Conservation (phyloP, 2,113 vertebrate species). For the Ptilonorhynchus violaceus region DNA sequence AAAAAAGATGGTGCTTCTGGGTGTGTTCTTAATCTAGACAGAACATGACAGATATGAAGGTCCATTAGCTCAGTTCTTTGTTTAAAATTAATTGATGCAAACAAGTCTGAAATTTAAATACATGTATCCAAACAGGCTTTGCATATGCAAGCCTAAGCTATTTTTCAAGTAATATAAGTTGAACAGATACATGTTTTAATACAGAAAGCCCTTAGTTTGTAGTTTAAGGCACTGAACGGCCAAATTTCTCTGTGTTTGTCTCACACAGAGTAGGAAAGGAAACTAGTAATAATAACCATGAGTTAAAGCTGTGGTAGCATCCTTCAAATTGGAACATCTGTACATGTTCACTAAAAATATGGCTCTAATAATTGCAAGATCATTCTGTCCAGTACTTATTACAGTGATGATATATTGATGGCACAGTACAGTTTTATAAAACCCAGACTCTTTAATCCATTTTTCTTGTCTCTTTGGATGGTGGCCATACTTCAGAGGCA, state of each 20-base stretch:
- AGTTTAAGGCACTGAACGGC: neutral
- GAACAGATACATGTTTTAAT: neutral
- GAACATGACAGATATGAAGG: neutral
- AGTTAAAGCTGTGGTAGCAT: neutral
- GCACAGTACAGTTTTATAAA: neutral
- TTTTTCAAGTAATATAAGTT: neutral
- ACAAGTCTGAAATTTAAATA: neutral
- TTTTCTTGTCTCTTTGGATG: neutral
- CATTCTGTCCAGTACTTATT: neutral
- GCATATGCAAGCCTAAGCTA: neutral
- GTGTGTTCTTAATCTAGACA: neutral
- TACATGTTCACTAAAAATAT: conserved; percentile 23
- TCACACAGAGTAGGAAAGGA: neutral
- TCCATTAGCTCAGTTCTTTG: neutral
- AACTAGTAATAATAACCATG: neutral
- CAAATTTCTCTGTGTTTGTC: neutral
- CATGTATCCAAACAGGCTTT: neutral
- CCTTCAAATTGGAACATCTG: neutral
- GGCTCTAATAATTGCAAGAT: conserved; percentile 39
- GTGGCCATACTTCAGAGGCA: neutral
- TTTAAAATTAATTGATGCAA: neutral
- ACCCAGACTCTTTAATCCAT: neutral
- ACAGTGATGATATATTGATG: neutral
- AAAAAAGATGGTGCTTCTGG: neutral
- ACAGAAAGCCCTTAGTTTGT: neutral